Evolutionary conservation across 2,888 invertebrate species (phyloP), one percentile per base, ranked within the genome.

Genomic region (Pristionchus fissidentatus): DNA sequence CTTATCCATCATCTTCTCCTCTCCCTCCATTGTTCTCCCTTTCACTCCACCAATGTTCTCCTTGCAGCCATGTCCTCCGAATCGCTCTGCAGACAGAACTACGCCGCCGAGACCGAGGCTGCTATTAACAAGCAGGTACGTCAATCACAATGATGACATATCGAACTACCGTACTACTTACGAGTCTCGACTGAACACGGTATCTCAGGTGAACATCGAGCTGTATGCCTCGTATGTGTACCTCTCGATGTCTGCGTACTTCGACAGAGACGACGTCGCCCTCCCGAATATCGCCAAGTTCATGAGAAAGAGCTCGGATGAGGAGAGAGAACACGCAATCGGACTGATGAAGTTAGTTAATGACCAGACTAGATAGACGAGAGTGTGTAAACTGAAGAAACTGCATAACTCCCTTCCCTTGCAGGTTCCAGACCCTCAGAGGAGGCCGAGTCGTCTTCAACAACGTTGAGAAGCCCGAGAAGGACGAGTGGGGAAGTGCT

Each of bases 251-350:
- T 95, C 95, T 13, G 95, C 94, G 93, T 95, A 96, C 93, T 96
- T 96, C 92, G 95, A 96, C 90, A 94, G 96, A 84, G 95, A 95
- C 90, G 96, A 96, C 92, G 94, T 96, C 1, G 96, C 96, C 15
- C 93, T 96, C 84, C 86, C 85, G 77, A 94, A 93, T 49, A 93
- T 93, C 84, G 93, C 94, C 89, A 94, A 95, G 89, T 96, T 85
- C 83, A 43, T 52, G 70, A 66, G 84, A 91, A 94, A 95, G 86
- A 94, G 94, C 29, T 95, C 96, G 22, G 94, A 95, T 86, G 96
- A 96, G 91, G 96, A 96, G 92, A 94, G 95, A 26, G 95, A 95
- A 87, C 96, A 96, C 92, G 96, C 96, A 0, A 84, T 84, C 62
- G 86, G 86, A 70, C 83, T 89, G 83, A 89, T 89, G 87, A 85